phyloP scores from a whole-genome alignment of 2,113 vertebrate genomes.

The Eolophus roseicapilla region DNA sequence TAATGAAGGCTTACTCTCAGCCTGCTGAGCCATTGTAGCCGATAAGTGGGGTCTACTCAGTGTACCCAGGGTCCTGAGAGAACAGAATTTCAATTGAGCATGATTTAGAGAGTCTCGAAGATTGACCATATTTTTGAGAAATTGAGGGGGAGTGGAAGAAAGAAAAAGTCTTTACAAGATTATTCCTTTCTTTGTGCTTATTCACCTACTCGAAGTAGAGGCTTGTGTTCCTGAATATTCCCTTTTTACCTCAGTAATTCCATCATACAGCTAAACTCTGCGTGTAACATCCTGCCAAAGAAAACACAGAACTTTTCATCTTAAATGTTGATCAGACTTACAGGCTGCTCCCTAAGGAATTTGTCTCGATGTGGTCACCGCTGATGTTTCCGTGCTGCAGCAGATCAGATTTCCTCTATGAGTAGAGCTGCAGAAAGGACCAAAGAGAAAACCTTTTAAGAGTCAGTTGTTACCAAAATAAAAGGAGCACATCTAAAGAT shows the following conservation, averaged over 20 bases:
- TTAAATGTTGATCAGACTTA: slow-evolving; percentile 47
- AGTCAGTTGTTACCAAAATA: neutral
- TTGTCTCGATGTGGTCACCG: neutral
- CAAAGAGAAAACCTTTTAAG: neutral
- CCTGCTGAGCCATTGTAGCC: neutral
- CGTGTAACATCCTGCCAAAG: slow-evolving; percentile 28
- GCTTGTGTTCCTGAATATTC: slow-evolving; percentile 22
- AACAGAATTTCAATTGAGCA: neutral
- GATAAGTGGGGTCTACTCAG: neutral
- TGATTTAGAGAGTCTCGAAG: neutral
- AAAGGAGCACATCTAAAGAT: neutral
- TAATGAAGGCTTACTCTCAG: neutral
- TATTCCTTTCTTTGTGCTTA: neutral
- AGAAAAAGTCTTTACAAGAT: neutral
- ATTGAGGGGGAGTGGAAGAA: accelerated
- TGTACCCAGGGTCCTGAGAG: neutral
- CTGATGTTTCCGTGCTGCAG: slow-evolving; percentile 30
- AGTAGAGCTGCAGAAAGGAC: slow-evolving; percentile 19
- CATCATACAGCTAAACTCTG: neutral
- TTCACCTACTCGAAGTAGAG: neutral
- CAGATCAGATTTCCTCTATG: slow-evolving; percentile 36
- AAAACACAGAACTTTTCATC: slow-evolving; percentile 49
- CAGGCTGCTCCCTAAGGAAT: slow-evolving; percentile 50
- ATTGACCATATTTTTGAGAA: neutral
- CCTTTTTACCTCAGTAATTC: neutral